A percentile compares a stretch with the other conserved stretches of the same genome.
These are phyloP conservation scores for Tetrapedia diversipes DNA, from an alignment of 2,888 invertebrate genomes.

Conservation along the genomic window DNA sequence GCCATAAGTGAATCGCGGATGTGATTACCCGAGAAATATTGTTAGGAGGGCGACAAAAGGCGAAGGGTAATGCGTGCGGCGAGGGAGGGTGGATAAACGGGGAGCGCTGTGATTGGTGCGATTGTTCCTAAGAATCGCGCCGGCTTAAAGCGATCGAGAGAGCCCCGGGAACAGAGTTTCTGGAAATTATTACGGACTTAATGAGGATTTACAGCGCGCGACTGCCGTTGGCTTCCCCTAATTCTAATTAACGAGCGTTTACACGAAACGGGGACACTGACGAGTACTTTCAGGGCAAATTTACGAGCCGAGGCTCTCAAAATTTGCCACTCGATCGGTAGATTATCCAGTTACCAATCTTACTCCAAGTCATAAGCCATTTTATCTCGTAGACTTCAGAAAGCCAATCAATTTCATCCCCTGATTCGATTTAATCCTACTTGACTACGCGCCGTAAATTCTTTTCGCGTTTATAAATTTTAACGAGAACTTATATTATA, in stretches of 20 bases:
- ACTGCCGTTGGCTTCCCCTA: conserved; percentile 3
- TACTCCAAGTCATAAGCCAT: too few species aligned
- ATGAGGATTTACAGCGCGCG: conserved; percentile 38
- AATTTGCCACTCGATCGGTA: background rate
- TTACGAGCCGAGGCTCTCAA: conserved; percentile 4
- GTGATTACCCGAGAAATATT: conserved; percentile 47
- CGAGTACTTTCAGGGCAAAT: background rate
- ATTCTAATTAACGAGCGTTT: conserved; percentile 32
- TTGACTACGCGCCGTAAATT: background rate
- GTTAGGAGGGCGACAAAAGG: conserved; percentile 27
- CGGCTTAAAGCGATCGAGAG: conserved; percentile 21
- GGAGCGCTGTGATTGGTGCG: conserved; percentile 35
- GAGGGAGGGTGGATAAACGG: conserved; percentile 9
- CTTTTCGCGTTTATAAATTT: too few species aligned
- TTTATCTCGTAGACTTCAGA: too few species aligned
- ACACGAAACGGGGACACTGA: background rate
- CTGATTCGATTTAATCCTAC: background rate
- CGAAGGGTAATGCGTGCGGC: conserved; percentile 11
- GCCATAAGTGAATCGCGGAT: conserved; percentile 36
- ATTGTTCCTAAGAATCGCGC: conserved; percentile 30
- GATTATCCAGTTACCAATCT: background rate
- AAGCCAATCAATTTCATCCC: background rate
- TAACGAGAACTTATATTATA: too few species aligned
- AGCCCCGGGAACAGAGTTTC: conserved; percentile 11
- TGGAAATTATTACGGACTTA: conserved; percentile 28